Evolutionary conservation across 2,113 vertebrate genomes (phyloP).

Genomic region (Numenius arquata): DNA sequence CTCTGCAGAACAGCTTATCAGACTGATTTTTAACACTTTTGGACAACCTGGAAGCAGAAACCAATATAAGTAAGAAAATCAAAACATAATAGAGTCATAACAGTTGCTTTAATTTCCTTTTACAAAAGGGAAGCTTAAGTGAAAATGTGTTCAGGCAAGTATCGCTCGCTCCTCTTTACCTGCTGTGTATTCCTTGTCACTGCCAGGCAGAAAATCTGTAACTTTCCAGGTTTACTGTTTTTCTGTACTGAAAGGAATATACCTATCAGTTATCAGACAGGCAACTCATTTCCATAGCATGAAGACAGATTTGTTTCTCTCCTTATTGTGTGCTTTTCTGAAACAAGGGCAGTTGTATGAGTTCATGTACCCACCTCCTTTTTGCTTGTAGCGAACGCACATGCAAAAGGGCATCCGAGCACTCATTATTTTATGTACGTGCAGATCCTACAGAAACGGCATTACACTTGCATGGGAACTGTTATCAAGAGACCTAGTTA

Average conservation of each 20-base stretch:
- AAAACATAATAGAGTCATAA: background rate
- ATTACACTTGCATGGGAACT: background rate
- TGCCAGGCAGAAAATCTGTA: background rate
- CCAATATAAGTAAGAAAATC: background rate
- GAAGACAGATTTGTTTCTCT: background rate
- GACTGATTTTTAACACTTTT: background rate
- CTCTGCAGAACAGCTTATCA: background rate
- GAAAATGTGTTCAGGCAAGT: background rate
- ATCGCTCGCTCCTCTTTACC: fast-evolving
- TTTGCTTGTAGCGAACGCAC: fast-evolving
- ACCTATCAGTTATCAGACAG: background rate
- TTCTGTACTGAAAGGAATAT: background rate
- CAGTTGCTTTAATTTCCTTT: background rate
- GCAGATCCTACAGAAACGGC: background rate
- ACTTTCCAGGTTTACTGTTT: background rate
- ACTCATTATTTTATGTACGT: fast-evolving
- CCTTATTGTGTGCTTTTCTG: background rate
- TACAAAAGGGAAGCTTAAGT: background rate
- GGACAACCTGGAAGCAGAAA: background rate
- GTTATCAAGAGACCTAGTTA: background rate
- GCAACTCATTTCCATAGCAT: background rate
- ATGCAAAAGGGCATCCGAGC: background rate
- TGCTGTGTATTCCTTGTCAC: background rate
- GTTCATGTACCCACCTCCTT: background rate
- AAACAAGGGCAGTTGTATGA: background rate